Conservation (phyloP, 2,113 vertebrate species). For the Oenanthe oenanthe region DNA sequence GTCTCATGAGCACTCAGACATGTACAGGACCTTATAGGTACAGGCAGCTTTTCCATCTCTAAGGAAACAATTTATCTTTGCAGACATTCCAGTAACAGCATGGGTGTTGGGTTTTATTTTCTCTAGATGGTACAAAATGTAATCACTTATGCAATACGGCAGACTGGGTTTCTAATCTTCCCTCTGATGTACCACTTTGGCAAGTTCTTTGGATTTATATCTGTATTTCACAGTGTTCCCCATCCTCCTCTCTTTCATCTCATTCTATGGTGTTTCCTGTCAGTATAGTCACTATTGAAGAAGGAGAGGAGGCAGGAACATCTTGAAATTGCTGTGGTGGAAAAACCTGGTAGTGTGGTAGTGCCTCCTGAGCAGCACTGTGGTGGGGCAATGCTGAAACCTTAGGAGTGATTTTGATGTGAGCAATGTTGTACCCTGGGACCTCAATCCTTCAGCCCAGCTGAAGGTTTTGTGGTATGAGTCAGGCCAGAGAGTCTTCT, state of each 20-base stretch:
- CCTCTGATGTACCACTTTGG: neutral
- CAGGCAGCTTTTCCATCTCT: neutral
- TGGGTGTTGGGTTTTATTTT: neutral
- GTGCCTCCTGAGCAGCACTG: neutral
- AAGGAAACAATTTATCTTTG: neutral
- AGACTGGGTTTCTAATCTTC: neutral
- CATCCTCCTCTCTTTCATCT: neutral
- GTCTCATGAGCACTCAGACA: neutral
- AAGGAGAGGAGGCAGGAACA: neutral
- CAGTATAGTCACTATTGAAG: neutral
- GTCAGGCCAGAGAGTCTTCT: neutral
- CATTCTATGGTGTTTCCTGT: neutral
- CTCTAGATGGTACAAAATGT: neutral
- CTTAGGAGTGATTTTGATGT: neutral
- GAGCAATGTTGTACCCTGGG: neutral
- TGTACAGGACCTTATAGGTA: neutral
- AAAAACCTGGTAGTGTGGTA: neutral
- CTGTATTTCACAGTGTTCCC: neutral
- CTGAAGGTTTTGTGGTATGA: neutral
- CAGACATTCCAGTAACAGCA: neutral
- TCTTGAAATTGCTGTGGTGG: neutral
- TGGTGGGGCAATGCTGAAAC: neutral
- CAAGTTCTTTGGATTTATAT: neutral
- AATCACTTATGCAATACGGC: neutral
- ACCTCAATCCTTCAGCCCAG: neutral